Percentiles rank a stretch among this genome's conserved stretches.
Evolutionary conservation across 2,888 invertebrate genomes (phyloP).

Genomic region (Tiliacea citrago): DNA sequence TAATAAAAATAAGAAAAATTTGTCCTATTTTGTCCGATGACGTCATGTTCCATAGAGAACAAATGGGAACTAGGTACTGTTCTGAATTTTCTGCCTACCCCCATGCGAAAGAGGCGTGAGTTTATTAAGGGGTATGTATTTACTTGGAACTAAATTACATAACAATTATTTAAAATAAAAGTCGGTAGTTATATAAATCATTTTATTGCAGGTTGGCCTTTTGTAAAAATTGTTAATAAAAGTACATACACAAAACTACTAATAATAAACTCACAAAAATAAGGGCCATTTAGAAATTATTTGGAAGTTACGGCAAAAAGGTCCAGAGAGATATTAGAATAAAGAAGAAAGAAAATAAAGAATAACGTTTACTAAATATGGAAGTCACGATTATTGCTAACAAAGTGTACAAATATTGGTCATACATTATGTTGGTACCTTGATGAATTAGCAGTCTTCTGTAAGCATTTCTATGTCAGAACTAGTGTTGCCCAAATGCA

Average conservation of each 20-base stretch:
- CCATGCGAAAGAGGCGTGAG: background rate
- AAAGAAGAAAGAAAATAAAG: no score
- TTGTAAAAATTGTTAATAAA: background rate
- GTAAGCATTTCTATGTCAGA: background rate
- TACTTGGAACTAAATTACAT: no score
- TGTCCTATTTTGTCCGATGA: no score
- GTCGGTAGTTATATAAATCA: background rate
- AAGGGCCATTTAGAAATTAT: background rate
- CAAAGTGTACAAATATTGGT: background rate
- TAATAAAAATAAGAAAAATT: no score
- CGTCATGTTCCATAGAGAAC: no score
- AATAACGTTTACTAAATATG: background rate
- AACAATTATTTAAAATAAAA: background rate
- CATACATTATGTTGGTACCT: background rate
- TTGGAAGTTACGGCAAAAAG: background rate
- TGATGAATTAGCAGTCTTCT: background rate
- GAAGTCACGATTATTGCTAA: background rate
- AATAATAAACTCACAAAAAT: background rate
- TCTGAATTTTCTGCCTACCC: background rate
- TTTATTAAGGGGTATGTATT: background rate
- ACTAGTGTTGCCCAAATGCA: no score
- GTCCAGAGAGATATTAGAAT: background rate
- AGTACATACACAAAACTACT: background rate
- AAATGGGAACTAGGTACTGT: no score
- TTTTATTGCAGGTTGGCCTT: background rate